Base-by-base conservation (phyloP, 2,113 vertebrate species). In the Oxygymnocypris stewartii region DNA sequence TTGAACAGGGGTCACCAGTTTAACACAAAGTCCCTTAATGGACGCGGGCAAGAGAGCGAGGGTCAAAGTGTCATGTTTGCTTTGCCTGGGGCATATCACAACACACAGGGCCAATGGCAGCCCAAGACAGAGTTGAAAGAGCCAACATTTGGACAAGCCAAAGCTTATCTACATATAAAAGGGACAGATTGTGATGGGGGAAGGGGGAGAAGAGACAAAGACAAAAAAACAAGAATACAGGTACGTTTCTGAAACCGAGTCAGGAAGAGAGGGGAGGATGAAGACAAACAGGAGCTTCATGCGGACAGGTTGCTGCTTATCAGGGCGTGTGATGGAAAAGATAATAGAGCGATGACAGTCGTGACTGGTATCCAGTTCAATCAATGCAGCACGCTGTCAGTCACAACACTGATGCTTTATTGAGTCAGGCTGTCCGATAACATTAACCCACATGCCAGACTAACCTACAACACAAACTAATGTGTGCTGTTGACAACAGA, bases 21-120 rank as follows among this genome's bases (percentile, higher is more conserved):
- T n/a, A n/a, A n/a, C n/a, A n/a, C n/a, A n/a, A 89, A 93, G 89
- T 75, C 90, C 89, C 90, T 89, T 93, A 93, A 94, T 93, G 91
- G 85, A 93, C 88, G 49, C 51, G 4, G 69, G 78, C 54, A 87
- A 87, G 84, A 87, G 81, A 88, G 14, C 74, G 87, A 89, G 89
- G 94, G 94, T 95, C 93, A 93, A 87, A 88, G 14, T 92, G 94
- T 93, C 91, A 91, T 94, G 94, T 95, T 95, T 95, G 93, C 89
- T 87, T 92, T 93, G 89, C 93, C 93, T 89, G 90, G 89, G 93
- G 88, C 91, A 88, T 91, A 91, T 90, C 89, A 93, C 92, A 94
- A 94, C 90, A 89, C 91, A 89, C 87, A 92, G 94, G 88, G 93
- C 92, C 88, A 79, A 87, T 89, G 90, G 90, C 85, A 54, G 61